A percentile compares a stretch with the other conserved stretches of the same genome.
These are phyloP conservation scores for Halcyon leucocephala DNA, from an alignment of 2,797 vertebrate species.

Conservation along the genomic window DNA sequence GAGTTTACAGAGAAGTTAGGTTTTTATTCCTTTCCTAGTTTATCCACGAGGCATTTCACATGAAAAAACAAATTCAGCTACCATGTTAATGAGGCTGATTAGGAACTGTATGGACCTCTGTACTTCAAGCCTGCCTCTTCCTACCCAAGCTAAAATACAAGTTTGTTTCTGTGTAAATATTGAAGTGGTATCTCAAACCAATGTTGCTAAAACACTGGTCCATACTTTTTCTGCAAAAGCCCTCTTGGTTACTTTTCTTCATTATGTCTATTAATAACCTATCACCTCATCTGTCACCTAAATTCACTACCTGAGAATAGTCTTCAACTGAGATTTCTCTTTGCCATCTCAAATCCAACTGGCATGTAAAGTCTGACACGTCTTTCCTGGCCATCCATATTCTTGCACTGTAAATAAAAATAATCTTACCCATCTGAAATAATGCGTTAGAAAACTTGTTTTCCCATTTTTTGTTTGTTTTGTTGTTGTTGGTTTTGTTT, in stretches of 20 bases:
- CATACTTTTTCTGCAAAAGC: neutral
- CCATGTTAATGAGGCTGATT: neutral
- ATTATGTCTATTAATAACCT: neutral
- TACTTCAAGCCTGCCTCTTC: neutral
- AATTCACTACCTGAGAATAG: neutral
- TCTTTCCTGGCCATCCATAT: neutral
- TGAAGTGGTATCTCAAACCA: neutral
- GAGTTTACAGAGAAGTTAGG: neutral
- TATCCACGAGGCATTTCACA: neutral
- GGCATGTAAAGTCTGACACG: neutral
- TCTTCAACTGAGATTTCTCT: neutral
- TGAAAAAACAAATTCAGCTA: neutral
- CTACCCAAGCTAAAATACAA: neutral
- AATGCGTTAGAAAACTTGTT: neutral
- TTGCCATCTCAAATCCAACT: neutral
- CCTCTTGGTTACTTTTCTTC: neutral
- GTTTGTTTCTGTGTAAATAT: neutral
- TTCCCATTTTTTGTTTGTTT: neutral
- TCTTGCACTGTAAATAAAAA: neutral
- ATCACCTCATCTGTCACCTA: neutral
- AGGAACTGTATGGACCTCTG: neutral
- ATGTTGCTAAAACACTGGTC: neutral
- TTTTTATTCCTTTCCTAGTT: neutral
- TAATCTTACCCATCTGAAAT: neutral
- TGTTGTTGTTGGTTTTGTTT: too few relatives aligned